phyloP scores from a whole-genome alignment of 2,113 vertebrate species.

The Larimichthys polyactis region DNA sequence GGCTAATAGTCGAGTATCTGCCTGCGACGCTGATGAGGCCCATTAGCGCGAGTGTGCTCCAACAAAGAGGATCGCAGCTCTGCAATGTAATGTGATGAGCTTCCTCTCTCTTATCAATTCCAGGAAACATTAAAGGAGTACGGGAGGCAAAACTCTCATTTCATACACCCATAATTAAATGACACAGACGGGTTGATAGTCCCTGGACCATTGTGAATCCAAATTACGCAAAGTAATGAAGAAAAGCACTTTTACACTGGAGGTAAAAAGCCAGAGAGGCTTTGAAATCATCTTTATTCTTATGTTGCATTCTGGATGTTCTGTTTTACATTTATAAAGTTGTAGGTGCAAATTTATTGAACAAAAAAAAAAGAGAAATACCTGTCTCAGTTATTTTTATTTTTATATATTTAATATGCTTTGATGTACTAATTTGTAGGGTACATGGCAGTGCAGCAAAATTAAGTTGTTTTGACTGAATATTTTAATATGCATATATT shows the following conservation, averaged over 20 bases:
- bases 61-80: slow-evolving; percentile 87
- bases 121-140: slow-evolving; percentile 85
- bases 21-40: slow-evolving; percentile 85
- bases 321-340: neutral
- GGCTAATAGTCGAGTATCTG: slow-evolving; percentile 90
- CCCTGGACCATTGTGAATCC: slow-evolving; percentile 78
- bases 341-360: neutral
- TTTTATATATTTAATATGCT: slow-evolving; percentile 8
- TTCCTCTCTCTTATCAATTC: slow-evolving; percentile 82
- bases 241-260: slow-evolving; percentile 63
- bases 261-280: slow-evolving; percentile 34
- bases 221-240: slow-evolving; percentile 79
- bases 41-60: slow-evolving; percentile 88
- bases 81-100: slow-evolving; percentile 85
- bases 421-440: slow-evolving; percentile 20
- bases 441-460: neutral
- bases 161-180: slow-evolving; percentile 92
- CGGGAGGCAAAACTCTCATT: slow-evolving; percentile 83
- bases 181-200: slow-evolving; percentile 85
- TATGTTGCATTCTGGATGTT: slow-evolving; percentile 6
- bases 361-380: neutral
- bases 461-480: slow-evolving; percentile 2
- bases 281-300: slow-evolving; percentile 37
- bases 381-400: neutral
- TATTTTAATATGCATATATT: neutral